These are phyloP conservation scores for Hycleus cichorii DNA, from an alignment of 1,140 invertebrate genomes.

Conservation along the genomic window DNA sequence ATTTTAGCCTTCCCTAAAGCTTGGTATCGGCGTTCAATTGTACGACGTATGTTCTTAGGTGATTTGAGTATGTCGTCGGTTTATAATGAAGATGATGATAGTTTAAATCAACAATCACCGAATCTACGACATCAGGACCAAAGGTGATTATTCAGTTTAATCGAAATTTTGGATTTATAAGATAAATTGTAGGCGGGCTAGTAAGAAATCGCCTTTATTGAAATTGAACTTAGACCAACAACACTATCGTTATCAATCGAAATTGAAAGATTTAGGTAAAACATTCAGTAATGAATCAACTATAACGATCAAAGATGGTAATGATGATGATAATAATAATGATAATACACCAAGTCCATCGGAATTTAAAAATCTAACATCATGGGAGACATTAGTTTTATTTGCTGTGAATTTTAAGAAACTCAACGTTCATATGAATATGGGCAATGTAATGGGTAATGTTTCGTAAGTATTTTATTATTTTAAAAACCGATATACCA, in stretches of 20 bases:
- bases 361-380: constrained; percentile 50
- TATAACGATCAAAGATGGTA: background rate
- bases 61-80: constrained; percentile 59
- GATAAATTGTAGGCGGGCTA: too few relatives aligned
- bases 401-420: constrained; percentile 94
- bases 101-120: constrained; percentile 25
- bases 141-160: background rate
- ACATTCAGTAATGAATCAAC: constrained; percentile 44
- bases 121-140: constrained; percentile 25
- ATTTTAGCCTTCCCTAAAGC: constrained; percentile 97
- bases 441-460: constrained; percentile 98
- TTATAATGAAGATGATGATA: constrained; percentile 34
- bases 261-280: constrained; percentile 48
- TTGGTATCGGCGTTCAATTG: constrained; percentile 92
- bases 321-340: constrained; percentile 30
- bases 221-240: constrained; percentile 46
- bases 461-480: constrained; percentile 58
- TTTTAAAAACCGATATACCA: too few relatives aligned
- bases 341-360: constrained; percentile 40
- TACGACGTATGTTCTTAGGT: constrained; percentile 86
- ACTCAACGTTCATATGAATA: constrained; percentile 96
- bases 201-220: constrained; percentile 32
- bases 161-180: background rate
- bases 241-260: constrained; percentile 40
- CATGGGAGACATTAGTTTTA: constrained; percentile 92